A percentile compares a stretch with the other conserved stretches of the same genome.
These are phyloP conservation scores for Peribatodes rhomboidaria DNA, from an alignment of 2,888 invertebrate genomes.

Conservation along the genomic window DNA sequence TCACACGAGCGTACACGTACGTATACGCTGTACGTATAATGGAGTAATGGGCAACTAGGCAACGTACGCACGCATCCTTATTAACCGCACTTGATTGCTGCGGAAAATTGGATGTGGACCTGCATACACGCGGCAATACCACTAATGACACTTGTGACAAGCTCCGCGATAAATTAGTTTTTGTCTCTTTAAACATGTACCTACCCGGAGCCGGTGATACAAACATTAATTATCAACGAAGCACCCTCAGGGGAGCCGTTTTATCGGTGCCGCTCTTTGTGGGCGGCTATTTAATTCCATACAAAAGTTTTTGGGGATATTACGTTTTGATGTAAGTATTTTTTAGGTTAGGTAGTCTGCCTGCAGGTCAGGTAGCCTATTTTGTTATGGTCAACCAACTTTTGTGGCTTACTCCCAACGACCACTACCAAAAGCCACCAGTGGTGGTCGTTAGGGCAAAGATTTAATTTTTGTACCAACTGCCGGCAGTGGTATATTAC, in stretches of 20 bases:
- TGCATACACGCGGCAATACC: conserved; percentile 59
- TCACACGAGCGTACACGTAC: conserved; percentile 26
- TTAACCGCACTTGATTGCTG: conserved; percentile 74
- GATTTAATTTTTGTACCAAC: too few species aligned
- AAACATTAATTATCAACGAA: conserved; percentile 36
- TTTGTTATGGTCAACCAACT: too few species aligned
- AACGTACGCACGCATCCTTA: conserved; percentile 66
- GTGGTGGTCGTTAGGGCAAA: too few species aligned
- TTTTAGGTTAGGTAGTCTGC: neutral
- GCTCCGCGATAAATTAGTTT: conserved; percentile 47
- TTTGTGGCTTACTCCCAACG: too few species aligned
- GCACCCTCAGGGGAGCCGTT: conserved; percentile 29
- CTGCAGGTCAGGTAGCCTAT: too few species aligned
- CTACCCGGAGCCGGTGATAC: conserved; percentile 25
- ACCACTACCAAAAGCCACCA: too few species aligned
- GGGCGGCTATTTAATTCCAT: conserved; percentile 26
- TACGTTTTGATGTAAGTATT: conserved; percentile 8
- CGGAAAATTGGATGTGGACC: conserved; percentile 72
- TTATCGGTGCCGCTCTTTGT: conserved; percentile 30
- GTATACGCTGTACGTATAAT: conserved; percentile 36
- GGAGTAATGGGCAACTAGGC: conserved; percentile 56
- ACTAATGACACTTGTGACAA: conserved; percentile 57
- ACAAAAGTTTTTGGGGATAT: conserved; percentile 15
- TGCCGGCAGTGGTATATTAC: too few species aligned
- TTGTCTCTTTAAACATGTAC: conserved; percentile 31